Base-by-base conservation (phyloP, 2,888 invertebrate genomes). In the Andrena fulva region DNA sequence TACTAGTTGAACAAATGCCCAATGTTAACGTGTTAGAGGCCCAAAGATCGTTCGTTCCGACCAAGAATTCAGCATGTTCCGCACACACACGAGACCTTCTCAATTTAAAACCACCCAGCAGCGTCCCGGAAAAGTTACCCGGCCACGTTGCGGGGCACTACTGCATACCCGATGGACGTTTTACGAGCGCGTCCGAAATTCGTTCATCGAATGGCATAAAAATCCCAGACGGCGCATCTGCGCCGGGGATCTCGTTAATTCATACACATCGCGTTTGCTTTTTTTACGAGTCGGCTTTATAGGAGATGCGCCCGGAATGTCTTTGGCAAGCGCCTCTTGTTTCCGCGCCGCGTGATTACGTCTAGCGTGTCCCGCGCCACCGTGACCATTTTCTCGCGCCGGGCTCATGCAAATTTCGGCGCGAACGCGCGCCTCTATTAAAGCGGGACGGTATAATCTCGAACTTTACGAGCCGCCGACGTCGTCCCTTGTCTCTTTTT, bases 391-490 rank as follows among this genome's bases (percentile, higher is more conserved):
- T 78, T 79, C 82, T 82, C 50, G 73, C 33, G 16, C 73, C 73
- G 62, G 75, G 73, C 70, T 74, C 81, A 83, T 86, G 85, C 73
- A 86, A 86, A 85, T 85, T 80, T 83, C 59, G 67, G 56, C 10
- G 66, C 42, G 31, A 54, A 69, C 29, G 56, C 77, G 70, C 60
- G 62, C 62, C 56, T 20, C 67, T 82, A 75, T 87, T 87, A 82
- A 81, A 78, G 59, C 72, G 80, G 72, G 83, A 85, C 80, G 63
- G 71, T 69, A 66, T 87, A 86, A 86, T 85, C 80, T 85, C 59
- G 72, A 86, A 79, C 52, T 87, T 87, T 87, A 87, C 86, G 86
- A 86, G 77, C 77, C 66, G 75, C 71, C 74, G 75, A 77, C 79
- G 67, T 84, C 72, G 24, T 70, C 59, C 64, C 63, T 62, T 54